Percentiles rank a stretch among this genome's conserved stretches.
phyloP scores from a whole-genome alignment of 2,113 vertebrate genomes.

The Oxyura jamaicensis region DNA sequence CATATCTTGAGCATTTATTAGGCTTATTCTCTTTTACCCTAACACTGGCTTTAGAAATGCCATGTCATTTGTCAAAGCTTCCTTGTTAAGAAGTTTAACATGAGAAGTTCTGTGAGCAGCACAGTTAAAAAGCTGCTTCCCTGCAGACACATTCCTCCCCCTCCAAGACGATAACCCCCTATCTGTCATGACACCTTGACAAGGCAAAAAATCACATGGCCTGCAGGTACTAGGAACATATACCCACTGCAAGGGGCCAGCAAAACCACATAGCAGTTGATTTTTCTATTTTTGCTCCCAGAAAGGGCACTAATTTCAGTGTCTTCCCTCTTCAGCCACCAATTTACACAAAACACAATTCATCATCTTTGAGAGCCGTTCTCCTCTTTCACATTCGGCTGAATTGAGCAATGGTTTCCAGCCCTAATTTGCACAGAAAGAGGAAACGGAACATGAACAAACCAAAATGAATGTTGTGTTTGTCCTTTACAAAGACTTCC shows the following conservation, averaged over 20 bases:
- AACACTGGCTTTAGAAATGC: constrained; percentile 27
- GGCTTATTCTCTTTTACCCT: not conserved
- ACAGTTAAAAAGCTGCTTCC: not conserved
- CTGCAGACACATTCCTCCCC: rapidly evolving
- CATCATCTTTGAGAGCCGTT: not conserved
- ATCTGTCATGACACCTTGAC: not conserved
- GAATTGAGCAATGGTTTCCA: not conserved
- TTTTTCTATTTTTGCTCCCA: not conserved
- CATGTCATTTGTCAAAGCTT: constrained; percentile 1
- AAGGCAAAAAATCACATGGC: not conserved
- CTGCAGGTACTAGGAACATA: rapidly evolving
- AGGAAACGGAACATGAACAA: not conserved
- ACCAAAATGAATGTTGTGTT: not conserved
- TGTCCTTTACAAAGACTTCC: not conserved
- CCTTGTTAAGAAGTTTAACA: constrained; percentile 12
- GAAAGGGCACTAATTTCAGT: not conserved
- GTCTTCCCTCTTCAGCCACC: not conserved
- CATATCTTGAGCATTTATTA: constrained; percentile 9
- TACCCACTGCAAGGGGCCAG: not conserved
- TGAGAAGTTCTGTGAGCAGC: not conserved
- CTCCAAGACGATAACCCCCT: not conserved
- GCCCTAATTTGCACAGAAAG: not conserved
- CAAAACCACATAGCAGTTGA: not conserved
- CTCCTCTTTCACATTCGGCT: not conserved
- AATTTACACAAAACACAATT: not conserved